Evolutionary conservation across 1,140 invertebrate genomes (phyloP).

Genomic region (Trissolcus basalis): DNA sequence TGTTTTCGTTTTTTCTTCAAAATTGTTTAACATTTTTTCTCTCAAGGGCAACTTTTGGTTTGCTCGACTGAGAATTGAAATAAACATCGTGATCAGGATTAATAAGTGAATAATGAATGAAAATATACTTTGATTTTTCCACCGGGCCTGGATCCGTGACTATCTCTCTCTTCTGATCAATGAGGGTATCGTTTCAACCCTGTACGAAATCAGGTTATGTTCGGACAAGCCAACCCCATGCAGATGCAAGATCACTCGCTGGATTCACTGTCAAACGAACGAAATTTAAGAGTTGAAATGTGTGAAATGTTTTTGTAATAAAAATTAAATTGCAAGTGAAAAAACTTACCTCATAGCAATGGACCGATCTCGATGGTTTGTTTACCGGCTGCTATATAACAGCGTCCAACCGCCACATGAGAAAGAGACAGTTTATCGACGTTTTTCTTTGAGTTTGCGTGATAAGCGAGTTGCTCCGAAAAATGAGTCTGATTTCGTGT

Average conservation of each 20-base stretch:
- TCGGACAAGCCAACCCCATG: slow-evolving; percentile 1
- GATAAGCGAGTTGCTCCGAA: slow-evolving; percentile 65
- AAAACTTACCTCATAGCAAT: slow-evolving; percentile 25
- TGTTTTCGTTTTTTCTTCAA: no score
- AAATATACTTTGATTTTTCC: no score
- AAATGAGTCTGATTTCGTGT: slow-evolving; percentile 31
- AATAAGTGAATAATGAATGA: no score
- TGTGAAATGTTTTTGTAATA: no score
- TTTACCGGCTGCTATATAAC: slow-evolving; percentile 25
- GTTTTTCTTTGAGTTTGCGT: slow-evolving; percentile 72
- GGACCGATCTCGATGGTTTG: not conserved
- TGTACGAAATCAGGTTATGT: slow-evolving; percentile 39
- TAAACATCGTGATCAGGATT: no score
- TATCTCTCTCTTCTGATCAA: slow-evolving; percentile 59
- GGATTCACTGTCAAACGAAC: not conserved
- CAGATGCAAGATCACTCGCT: no score
- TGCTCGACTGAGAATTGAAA: no score
- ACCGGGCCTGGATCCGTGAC: no score
- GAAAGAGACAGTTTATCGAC: slow-evolving; percentile 67
- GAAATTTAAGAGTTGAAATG: not conserved
- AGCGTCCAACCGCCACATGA: slow-evolving; percentile 24
- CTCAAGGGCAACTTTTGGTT: no score
- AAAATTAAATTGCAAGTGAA: not conserved
- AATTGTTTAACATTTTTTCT: no score
- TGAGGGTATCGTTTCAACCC: slow-evolving; percentile 13